Conservation (phyloP, 2,113 vertebrate genomes). For the Taxidea taxus region DNA sequence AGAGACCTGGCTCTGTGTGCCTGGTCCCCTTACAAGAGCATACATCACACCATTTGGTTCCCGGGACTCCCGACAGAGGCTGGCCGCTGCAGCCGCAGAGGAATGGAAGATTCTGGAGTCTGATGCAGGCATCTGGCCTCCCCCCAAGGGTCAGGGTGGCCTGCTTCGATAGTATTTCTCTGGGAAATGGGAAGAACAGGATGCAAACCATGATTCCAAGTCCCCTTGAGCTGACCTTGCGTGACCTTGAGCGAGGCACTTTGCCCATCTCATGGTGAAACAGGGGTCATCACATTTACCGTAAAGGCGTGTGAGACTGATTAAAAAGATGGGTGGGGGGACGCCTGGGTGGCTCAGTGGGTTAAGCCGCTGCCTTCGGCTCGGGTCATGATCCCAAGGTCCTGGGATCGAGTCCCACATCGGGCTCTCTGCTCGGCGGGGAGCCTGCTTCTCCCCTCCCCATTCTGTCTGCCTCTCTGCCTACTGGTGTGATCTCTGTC, state of each 20-base stretch:
- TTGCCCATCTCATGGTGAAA: neutral
- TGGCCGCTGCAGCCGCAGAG: neutral
- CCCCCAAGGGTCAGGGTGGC: neutral
- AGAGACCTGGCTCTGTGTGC: neutral
- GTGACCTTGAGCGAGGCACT: neutral
- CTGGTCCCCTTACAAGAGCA: neutral
- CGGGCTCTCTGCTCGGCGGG: too few species aligned
- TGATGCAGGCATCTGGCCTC: neutral
- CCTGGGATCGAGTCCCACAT: too few species aligned
- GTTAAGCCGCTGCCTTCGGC: too few species aligned
- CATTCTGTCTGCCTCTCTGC: too few species aligned
- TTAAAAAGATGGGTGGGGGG: neutral
- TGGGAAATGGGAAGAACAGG: neutral
- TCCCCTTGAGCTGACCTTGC: neutral
- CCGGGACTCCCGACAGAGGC: neutral
- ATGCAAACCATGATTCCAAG: neutral
- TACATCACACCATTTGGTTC: neutral
- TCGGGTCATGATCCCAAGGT: too few species aligned
- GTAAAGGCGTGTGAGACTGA: neutral
- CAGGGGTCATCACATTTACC: neutral
- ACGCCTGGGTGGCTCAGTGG: too few species aligned
- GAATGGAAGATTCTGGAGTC: neutral
- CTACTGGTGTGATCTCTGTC: too few species aligned
- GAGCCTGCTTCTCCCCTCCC: too few species aligned
- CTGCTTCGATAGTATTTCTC: neutral